These are phyloP conservation scores for Phengaris arion DNA, from an alignment of 2,888 invertebrate genomes.

Conservation along the genomic window DNA sequence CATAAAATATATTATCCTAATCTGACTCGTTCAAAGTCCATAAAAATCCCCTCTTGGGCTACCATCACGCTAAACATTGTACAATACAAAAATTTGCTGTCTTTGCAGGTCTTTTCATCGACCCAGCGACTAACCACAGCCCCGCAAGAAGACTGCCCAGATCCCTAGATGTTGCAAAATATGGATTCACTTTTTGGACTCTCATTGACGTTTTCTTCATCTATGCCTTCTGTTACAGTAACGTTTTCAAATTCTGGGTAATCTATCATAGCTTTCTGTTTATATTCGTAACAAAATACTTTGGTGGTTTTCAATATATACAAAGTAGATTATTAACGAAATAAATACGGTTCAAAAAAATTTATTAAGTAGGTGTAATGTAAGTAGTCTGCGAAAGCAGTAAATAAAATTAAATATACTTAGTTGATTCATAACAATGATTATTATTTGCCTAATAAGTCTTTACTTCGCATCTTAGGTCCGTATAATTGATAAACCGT, in stretches of 20 bases:
- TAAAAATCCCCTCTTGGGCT: too few relatives aligned
- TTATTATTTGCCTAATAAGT: too few relatives aligned
- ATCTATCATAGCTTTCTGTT: constrained; percentile 76
- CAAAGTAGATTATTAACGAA: constrained; percentile 72
- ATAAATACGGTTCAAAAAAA: neutral
- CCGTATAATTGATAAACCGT: too few relatives aligned
- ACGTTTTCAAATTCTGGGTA: constrained; percentile 76
- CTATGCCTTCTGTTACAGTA: constrained; percentile 63
- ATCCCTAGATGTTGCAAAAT: constrained; percentile 52
- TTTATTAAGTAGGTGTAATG: too few relatives aligned
- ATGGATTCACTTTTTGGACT: constrained; percentile 84
- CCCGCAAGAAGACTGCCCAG: constrained; percentile 52
- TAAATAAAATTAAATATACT: too few relatives aligned
- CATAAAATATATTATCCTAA: too few relatives aligned
- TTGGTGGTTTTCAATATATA: constrained; percentile 81
- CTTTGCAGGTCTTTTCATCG: constrained; percentile 62
- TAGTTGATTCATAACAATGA: too few relatives aligned
- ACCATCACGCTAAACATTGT: too few relatives aligned
- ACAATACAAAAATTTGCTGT: too few relatives aligned
- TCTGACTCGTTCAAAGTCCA: too few relatives aligned
- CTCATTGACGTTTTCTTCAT: constrained; percentile 71
- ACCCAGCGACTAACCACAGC: constrained; percentile 51
- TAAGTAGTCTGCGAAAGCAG: too few relatives aligned
- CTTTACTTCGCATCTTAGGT: too few relatives aligned
- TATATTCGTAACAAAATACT: constrained; percentile 74